Conservation (phyloP, 1,140 invertebrate species). For the Hestina assimilis region DNA sequence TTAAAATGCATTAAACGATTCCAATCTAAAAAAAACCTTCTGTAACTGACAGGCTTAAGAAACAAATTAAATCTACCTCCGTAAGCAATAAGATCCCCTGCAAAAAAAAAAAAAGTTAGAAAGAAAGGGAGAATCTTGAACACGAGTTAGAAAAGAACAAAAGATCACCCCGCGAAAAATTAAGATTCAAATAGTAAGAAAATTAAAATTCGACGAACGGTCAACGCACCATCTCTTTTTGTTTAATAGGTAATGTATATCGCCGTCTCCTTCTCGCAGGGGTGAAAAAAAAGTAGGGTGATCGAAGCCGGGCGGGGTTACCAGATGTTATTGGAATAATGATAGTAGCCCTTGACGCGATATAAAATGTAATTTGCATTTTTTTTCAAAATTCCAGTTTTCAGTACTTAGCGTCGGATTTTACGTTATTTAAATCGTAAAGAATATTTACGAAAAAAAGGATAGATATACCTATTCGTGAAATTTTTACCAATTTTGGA, state of each 20-base stretch:
- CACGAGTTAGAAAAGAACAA: slow-evolving; percentile 33
- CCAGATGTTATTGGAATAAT: slow-evolving; percentile 63
- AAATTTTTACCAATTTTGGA: too few species aligned
- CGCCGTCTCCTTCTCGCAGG: slow-evolving; percentile 35
- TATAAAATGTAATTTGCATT: slow-evolving; percentile 36
- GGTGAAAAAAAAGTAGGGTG: slow-evolving; percentile 67
- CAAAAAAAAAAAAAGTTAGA: slow-evolving; percentile 35
- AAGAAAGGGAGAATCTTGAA: slow-evolving; percentile 28
- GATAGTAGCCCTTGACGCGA: slow-evolving; percentile 48
- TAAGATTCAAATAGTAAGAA: slow-evolving; percentile 77
- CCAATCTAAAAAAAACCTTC: not conserved
- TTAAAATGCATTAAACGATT: not conserved
- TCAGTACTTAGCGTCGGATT: not conserved
- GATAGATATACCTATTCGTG: too few species aligned
- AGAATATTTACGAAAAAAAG: too few species aligned
- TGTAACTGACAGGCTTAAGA: slow-evolving; percentile 32
- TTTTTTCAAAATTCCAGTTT: slow-evolving; percentile 23
- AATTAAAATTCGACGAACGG: slow-evolving; percentile 75
- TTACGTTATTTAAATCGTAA: too few species aligned
- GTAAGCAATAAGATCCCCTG: slow-evolving; percentile 37
- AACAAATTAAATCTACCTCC: slow-evolving; percentile 41
- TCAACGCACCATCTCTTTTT: slow-evolving; percentile 49
- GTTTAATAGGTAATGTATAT: slow-evolving; percentile 25
- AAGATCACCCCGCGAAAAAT: slow-evolving; percentile 61
- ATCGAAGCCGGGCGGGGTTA: slow-evolving; percentile 51